Evolutionary conservation across 2,888 invertebrate genomes (phyloP).

Genomic region (Quadroppia sp.): DNA sequence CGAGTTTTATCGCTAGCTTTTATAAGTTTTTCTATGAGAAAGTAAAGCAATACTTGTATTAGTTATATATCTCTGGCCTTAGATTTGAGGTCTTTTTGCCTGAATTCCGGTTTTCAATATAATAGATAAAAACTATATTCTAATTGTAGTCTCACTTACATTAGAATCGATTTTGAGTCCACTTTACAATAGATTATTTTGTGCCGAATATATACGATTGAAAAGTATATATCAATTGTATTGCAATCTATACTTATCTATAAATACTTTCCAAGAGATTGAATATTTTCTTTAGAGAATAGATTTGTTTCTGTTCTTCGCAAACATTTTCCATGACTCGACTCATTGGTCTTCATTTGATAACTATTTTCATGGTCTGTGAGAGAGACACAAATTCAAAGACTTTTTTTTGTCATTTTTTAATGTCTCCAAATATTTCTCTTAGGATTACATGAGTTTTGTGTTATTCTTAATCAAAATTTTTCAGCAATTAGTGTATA

Average conservation of each 20-base stretch:
- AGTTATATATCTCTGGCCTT: constrained; percentile 24
- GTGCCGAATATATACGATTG: background rate
- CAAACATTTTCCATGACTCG: background rate
- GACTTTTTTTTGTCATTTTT: background rate
- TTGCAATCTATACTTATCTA: background rate
- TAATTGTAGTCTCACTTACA: background rate
- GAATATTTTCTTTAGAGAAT: background rate
- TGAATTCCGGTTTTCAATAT: constrained; percentile 26
- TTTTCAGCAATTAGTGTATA: background rate
- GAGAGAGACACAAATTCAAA: background rate
- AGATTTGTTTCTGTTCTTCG: background rate
- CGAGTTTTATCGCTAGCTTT: constrained; percentile 29
- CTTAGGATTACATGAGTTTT: background rate
- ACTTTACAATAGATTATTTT: constrained; percentile 8
- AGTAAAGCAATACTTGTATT: constrained; percentile 10
- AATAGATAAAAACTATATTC: background rate
- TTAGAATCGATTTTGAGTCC: background rate
- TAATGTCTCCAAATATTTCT: background rate
- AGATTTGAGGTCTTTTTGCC: background rate
- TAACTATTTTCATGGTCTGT: constrained; percentile 12
- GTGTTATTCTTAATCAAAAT: background rate
- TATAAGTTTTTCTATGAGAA: constrained; percentile 19
- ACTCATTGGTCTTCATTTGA: background rate
- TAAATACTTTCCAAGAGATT: background rate
- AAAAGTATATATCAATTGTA: background rate